Conservation (phyloP, 2,797 vertebrate genomes). For the Gallinago solitaria region DNA sequence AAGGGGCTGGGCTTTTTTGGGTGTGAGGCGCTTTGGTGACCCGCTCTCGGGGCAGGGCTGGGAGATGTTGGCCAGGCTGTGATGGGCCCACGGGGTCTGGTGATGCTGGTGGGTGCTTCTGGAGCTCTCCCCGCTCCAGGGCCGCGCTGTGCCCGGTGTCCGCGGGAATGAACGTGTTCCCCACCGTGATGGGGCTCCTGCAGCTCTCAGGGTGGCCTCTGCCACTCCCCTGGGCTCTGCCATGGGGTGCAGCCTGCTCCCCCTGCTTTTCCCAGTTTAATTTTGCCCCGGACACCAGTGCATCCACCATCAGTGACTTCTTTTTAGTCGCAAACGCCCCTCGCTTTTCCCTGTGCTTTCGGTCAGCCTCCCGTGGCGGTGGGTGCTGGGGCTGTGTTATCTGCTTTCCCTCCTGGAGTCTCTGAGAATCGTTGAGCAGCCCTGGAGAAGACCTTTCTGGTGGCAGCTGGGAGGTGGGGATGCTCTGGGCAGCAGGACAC, state of each 20-base stretch:
- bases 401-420: neutral
- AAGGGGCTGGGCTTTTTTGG: neutral
- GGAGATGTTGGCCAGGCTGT: rapidly evolving
- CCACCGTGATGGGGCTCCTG: neutral
- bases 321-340: neutral
- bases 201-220: neutral
- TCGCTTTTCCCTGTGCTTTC: rapidly evolving
- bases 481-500: rapidly evolving
- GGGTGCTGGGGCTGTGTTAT: neutral
- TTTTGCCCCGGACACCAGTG: neutral
- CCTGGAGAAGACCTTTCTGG: rapidly evolving
- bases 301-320: neutral
- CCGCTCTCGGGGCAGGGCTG: neutral
- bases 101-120: too few species aligned
- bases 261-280: too few species aligned
- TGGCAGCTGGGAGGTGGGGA: neutral
- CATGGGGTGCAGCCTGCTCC: neutral
- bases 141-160: rapidly evolving
- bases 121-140: neutral
- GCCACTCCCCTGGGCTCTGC: neutral
- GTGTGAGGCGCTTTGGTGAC: rapidly evolving
- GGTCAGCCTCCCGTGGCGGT: rapidly evolving
- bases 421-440: neutral
- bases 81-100: rapidly evolving
- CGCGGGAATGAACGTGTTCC: neutral